Evolutionary conservation across 2,888 invertebrate genomes (phyloP).

Genomic region (Margaritifera margaritifera): DNA sequence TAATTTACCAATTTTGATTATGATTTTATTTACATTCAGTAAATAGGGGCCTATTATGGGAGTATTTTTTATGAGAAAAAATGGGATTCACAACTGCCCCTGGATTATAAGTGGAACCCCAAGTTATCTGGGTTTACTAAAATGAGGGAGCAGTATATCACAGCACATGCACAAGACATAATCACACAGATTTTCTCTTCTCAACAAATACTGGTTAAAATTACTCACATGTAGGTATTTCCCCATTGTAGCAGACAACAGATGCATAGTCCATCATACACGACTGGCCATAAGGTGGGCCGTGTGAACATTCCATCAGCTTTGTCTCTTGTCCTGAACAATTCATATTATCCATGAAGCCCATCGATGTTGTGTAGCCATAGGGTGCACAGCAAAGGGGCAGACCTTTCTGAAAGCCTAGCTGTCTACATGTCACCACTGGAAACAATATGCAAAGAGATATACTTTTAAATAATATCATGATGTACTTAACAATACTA

Average conservation of each 20-base stretch:
- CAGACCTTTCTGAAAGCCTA: slow-evolving; percentile 53
- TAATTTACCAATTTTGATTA: too few species aligned
- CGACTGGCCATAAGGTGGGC: slow-evolving; percentile 32
- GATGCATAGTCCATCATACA: slow-evolving; percentile 55
- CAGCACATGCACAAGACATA: too few species aligned
- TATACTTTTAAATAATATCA: too few species aligned
- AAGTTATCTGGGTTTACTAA: too few species aligned
- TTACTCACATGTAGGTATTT: slow-evolving; percentile 38
- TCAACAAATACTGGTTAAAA: background rate
- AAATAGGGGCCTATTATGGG: too few species aligned
- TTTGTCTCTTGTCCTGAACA: slow-evolving; percentile 52
- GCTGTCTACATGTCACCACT: slow-evolving; percentile 53
- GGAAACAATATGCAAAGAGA: slow-evolving; percentile 1
- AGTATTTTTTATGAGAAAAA: too few species aligned
- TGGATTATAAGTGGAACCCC: too few species aligned
- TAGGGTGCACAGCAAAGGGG: slow-evolving; percentile 54
- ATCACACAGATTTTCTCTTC: background rate
- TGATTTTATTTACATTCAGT: too few species aligned
- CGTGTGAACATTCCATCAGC: slow-evolving; percentile 41
- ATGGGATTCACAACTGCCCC: too few species aligned
- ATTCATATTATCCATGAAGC: slow-evolving; percentile 41
- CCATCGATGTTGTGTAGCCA: slow-evolving; percentile 46
- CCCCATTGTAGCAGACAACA: slow-evolving; percentile 59
- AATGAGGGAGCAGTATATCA: too few species aligned
- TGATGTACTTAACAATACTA: too few species aligned